Conservation (phyloP, 2,888 invertebrate species). For the Drosophila longiperda region DNA sequence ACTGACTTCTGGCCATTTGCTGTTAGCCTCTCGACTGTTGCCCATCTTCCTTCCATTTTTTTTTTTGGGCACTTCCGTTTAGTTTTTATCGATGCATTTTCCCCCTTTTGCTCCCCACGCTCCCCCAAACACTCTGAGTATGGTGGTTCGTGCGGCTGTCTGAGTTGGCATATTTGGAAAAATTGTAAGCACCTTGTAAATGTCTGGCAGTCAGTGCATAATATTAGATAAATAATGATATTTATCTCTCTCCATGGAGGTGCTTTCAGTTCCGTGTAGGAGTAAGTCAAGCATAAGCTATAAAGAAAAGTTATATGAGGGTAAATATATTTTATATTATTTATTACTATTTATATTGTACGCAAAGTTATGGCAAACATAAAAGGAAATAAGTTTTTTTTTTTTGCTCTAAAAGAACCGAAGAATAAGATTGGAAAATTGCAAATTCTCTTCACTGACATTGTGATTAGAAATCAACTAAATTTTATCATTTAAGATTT, state of each 20-base stretch:
- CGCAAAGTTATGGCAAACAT: neutral
- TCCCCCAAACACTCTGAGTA: conserved; percentile 4
- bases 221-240: conserved; percentile 71
- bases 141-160: conserved; percentile 32
- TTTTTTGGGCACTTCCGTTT: conserved; percentile 22
- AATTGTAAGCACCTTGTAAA: conserved; percentile 73
- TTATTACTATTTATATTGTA: conserved; percentile 4
- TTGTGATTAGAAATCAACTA: neutral
- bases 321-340: neutral
- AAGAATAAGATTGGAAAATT: neutral
- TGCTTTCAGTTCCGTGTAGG: conserved; percentile 13
- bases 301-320: neutral
- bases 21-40: conserved; percentile 3
- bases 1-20: conserved; percentile 22
- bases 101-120: neutral
- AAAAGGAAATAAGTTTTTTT: neutral
- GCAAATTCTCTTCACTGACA: neutral
- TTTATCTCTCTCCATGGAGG: conserved; percentile 12
- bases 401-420: neutral
- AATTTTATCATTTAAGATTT: neutral
- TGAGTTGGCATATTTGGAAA: conserved; percentile 73
- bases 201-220: conserved; percentile 42
- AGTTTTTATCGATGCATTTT: conserved; percentile 36
- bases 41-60: neutral
- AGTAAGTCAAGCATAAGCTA: conserved; percentile 1